Evolutionary conservation across 2,888 invertebrate species (phyloP), one percentile per base, ranked within the genome.

Genomic region (Ennomos fuscantarius): DNA sequence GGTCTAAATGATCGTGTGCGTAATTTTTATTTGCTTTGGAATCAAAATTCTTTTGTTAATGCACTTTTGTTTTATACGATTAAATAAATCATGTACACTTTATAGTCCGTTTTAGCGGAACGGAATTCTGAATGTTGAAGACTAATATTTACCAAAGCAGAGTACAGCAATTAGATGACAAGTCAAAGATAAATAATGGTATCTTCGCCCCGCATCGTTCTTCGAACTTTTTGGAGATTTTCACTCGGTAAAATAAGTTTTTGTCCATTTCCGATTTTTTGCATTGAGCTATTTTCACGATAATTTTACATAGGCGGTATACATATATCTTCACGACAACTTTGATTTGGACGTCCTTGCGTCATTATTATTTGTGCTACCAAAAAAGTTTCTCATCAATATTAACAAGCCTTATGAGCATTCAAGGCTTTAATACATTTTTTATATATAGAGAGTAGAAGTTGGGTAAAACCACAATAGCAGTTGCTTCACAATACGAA

Each of bases 161-260:
- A 35, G 40, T 39, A 44, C 48, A 40, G 49, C 31, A 45, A 45
- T 36, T 50, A 55, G 39, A 44, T 49, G 43, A 43, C 37, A 47
- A 10, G n/a, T 24, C 51, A 15, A 32, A 31, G 35, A 11, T 15
- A 24, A 34, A 37, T n/a, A 10, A 31, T 31, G 10, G n/a, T 31
- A 10, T 41, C 31, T n/a, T 12, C 41, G n/a, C n/a, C 12, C 3
- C 6, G 12, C 33, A 15, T 15, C 6, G 24, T 6, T 24, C 24
- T 24, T 5, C 24, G 24, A 24, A 5, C 24, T 24, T 24, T 24
- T 24, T 6, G 24, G 6, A 3, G 2, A 24, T 6, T 24, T 24
- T 3, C 24, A 24, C 24, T 24, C 5, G 24, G 24, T 6, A 24
- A 24, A 24, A 24, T 24, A 24, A 24, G 24, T 24, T 6, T 24